A percentile compares a stretch with the other conserved stretches of the same genome.
Evolutionary conservation across 1,140 invertebrate species (phyloP).

Genomic region (Drosophila ficusphila): DNA sequence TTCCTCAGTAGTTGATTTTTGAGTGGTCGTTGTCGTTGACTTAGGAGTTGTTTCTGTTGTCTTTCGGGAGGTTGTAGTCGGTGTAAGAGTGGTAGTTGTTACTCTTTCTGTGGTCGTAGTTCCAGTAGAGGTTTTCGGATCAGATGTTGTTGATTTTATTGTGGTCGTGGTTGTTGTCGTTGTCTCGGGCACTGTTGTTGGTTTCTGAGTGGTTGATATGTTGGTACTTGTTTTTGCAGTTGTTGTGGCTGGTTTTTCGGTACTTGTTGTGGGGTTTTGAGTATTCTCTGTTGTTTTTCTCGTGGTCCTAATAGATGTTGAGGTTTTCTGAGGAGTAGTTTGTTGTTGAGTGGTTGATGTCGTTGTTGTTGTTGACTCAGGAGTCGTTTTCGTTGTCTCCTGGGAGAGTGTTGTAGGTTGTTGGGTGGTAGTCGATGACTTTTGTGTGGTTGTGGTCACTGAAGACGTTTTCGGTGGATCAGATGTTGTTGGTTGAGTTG

Average conservation of each 20-base stretch:
- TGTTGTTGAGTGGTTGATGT: not conserved
- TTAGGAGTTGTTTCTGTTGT: not conserved
- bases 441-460: slow-evolving; percentile 85
- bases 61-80: not conserved
- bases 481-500: not conserved
- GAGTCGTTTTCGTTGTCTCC: not conserved
- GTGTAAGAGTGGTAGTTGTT: slow-evolving; percentile 68
- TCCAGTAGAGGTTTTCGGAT: slow-evolving; percentile 6
- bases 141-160: not conserved
- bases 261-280: not conserved
- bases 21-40: not conserved
- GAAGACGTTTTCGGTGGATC: slow-evolving; percentile 7
- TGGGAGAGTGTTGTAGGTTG: not conserved
- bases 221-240: not conserved
- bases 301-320: not conserved
- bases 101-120: slow-evolving; percentile 85
- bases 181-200: not conserved
- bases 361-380: not conserved
- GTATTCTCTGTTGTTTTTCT: not conserved
- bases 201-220: slow-evolving; percentile 51
- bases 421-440: slow-evolving; percentile 82
- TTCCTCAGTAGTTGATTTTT: not conserved
- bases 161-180: slow-evolving; percentile 1
- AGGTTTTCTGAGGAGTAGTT: not conserved
- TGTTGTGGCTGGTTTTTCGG: not conserved